Evolutionary conservation across 2,888 invertebrate species (phyloP), one percentile per base, ranked within the genome.

Genomic region (Leptinotarsa peninsularis): DNA sequence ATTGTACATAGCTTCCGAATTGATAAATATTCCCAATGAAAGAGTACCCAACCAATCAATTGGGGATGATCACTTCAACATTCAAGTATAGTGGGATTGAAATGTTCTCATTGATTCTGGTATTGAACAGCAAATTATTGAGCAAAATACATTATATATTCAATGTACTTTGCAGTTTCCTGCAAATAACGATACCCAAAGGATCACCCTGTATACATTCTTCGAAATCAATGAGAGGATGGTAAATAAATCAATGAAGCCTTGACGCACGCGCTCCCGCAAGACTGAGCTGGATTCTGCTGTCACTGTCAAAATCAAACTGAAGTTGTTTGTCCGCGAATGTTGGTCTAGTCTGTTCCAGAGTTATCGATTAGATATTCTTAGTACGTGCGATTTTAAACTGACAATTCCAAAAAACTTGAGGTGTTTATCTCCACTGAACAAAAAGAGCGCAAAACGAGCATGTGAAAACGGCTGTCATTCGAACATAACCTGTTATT

Each of bases 301-400:
- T 76, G 81, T 84, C 83, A 84, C 70, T 77, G 81, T 84, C 83
- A 84, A 84, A 83, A 82, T 81, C 76, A 78, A 82, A 81, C 80
- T 72, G 77, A 83, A 81, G 80, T 83, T 82, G 83, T 83, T 81
- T 77, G 82, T 82, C 78, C 78, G 81, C 74, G 80, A 78, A 77
- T 79, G 77, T 60, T 73, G 68, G 73, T 72, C 74, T 71, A 68
- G 73, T 72, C 74, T 71, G 72, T 68, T 78, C 76, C 17, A 49
- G 67, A 73, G 75, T 79, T 54, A 78, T 77, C 79, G 81, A 83
- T 83, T 81, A 82, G 82, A 82, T 81, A 82, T 83, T 82, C 81
- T 81, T 73, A 76, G 80, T 81, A 75, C 75, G 80, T 79, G 76
- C 73, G 58, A 77, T 78, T 80, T 79, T 72, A 52, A 15, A 54